Conservation (phyloP, 2,113 vertebrate species). For the Pseudolaguvia tuberculata region DNA sequence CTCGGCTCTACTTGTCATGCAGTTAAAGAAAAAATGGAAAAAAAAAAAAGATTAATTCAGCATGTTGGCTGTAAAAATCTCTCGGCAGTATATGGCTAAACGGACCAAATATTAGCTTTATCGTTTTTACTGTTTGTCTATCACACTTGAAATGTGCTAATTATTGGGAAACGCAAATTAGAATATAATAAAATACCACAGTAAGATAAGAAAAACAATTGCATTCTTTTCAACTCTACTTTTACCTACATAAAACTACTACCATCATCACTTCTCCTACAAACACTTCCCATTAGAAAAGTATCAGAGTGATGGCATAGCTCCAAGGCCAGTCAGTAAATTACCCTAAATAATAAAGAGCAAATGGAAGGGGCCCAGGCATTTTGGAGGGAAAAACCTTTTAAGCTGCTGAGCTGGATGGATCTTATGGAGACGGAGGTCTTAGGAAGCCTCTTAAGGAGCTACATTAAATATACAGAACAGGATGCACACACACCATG, state of each 20-base stretch:
- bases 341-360: conserved; percentile 66
- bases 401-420: conserved; percentile 12
- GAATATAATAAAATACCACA: no score
- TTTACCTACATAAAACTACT: conserved; percentile 43
- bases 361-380: conserved; percentile 54
- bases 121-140: neutral
- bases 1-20: conserved; percentile 6
- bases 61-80: neutral
- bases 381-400: conserved; percentile 32
- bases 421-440: conserved; percentile 8
- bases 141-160: conserved; percentile 18
- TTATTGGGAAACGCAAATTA: no score
- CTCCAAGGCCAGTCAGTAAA: conserved; percentile 55
- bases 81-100: neutral
- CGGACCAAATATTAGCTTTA: neutral
- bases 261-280: conserved; percentile 18
- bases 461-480: conserved; percentile 15
- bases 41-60: conserved; percentile 1
- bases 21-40: neutral
- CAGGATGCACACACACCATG: conserved; percentile 17
- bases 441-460: neutral
- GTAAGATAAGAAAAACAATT: conserved; percentile 20
- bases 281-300: conserved; percentile 54
- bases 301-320: conserved; percentile 47
- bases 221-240: conserved; percentile 28